Conservation (phyloP, 2,888 invertebrate genomes). For the Archips crataeganus region DNA sequence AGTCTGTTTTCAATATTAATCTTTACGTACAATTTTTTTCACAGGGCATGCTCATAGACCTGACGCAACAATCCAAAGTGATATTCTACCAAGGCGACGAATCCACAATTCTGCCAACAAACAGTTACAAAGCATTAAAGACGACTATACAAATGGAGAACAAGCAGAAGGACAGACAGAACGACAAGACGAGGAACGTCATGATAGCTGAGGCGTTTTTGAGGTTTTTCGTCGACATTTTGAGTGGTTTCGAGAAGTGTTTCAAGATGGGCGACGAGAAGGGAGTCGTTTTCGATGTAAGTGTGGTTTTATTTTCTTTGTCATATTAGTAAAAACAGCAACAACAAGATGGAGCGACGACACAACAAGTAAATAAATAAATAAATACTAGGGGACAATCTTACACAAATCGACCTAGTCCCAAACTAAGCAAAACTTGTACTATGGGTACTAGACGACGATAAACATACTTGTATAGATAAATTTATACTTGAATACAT, state of each 20-base stretch:
- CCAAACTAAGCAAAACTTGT: too few relatives aligned
- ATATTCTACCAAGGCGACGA: constrained; percentile 91
- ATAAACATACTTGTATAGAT: too few relatives aligned
- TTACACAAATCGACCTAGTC: too few relatives aligned
- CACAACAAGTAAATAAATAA: too few relatives aligned
- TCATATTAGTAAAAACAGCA: too few relatives aligned
- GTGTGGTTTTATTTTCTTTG: constrained; percentile 47
- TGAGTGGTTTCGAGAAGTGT: constrained; percentile 90
- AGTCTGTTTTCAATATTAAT: too few relatives aligned
- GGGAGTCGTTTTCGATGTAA: constrained; percentile 76
- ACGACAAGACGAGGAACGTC: constrained; percentile 87
- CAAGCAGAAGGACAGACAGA: constrained; percentile 64
- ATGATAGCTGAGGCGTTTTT: constrained; percentile 92
- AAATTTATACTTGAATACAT: too few relatives aligned
- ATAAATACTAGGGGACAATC: too few relatives aligned
- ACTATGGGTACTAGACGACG: too few relatives aligned
- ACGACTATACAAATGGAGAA: constrained; percentile 78
- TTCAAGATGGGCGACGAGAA: constrained; percentile 65
- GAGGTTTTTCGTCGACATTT: constrained; percentile 91
- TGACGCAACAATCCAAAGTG: constrained; percentile 86
- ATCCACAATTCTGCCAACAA: constrained; percentile 89
- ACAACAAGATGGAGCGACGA: too few relatives aligned
- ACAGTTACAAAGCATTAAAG: constrained; percentile 89
- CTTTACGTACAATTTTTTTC: constrained; percentile 45
- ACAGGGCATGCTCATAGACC: constrained; percentile 91